Evolutionary conservation across 2,113 vertebrate genomes (phyloP), one percentile per base, ranked within the genome.

Genomic region (Boulengerochromis microlepis): DNA sequence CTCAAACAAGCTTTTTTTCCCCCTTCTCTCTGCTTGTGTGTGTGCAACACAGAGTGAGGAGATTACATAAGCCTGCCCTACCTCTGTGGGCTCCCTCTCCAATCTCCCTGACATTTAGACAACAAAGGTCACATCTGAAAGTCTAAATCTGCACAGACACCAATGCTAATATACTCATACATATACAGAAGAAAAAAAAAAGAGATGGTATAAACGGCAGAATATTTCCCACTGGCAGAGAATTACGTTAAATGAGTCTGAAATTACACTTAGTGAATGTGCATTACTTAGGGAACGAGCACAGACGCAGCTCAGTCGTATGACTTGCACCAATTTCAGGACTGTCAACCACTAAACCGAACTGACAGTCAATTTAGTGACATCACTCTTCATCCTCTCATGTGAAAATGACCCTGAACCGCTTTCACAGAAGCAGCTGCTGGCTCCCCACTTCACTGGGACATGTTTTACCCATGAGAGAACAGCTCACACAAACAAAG

Each of bases 121-220:
- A 96, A 96, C 95, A 96, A 97, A 96, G 96, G 96, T 97, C 96
- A 96, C 95, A 97, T 97, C 93, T 96, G 94, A 96, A 97, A 96
- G 95, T 96, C 94, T 96, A 96, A 96, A 97, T 96, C 93, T 94
- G 94, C 90, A 92, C 93, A 93, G 94, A 95, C 95, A 95, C 94
- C 94, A 94, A 95, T 95, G 94, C 94, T 95, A 96, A 97, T 95
- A 90, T 64, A 91, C 90, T 95, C 93, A 94, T 96, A 90, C 94
- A 96, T 95, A 96, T 88, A 94, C 94, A 93, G 84, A 90, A 52
- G 78, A 64, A 71, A 1, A 89, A 35, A 90, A 83, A 42, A 45
- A 80, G 42, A 82, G 80, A 3, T 84, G 85, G 89, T 87, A 61
- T 87, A 91, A 90, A 87, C 10, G 26, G 76, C 40, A 81, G 66